Evolutionary conservation across 2,113 vertebrate genomes (phyloP), one percentile per base, ranked within the genome.

Genomic region (Vicugna pacos): DNA sequence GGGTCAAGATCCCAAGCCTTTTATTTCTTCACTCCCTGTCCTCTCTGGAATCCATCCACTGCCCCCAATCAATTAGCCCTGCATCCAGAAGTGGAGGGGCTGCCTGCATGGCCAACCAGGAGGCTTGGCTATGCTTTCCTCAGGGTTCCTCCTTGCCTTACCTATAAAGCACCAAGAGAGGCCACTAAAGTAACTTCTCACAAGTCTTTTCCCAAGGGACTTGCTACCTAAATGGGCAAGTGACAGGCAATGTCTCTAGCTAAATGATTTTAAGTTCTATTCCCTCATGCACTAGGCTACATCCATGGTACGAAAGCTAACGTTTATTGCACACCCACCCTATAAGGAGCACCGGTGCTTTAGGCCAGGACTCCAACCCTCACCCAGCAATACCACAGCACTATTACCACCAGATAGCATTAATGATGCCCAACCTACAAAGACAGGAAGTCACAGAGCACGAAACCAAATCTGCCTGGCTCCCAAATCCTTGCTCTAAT

Each of bases 21-120:
- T 64, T 70, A 3, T 8, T 69, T 50, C 84, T 60, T n/a, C 8
- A 46, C 28, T 38, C 17, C 69, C n/a, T 0, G 12, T 42, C 15
- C 46, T 30, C 64, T 58, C 22, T 19, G 48, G 11, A 17, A 22
- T 73, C 30, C 30, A 19, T 10, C 46, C 67, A 26, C 42, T 2
- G 5, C 11, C 10, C 50, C 10, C 60, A 38, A 6, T 1, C 9
- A 0, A 48, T 9, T 2, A 7, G 48, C 16, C n/a, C 79, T 9
- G 54, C 42, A 22, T 0, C 50, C 14, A 14, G 70, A 60, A 14
- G 0, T 0, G 2, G 19, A 20, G 6, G 35, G 19, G 2, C 35
- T 38, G 15, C 10, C 13, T 4, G 8, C 10, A 22, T 2, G 1
- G 1, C 35, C 17, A 8, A 24, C 35, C 9, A 50, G 0, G 0